Evolutionary conservation across 2,113 vertebrate genomes (phyloP).

Genomic region (Prinia subflava): DNA sequence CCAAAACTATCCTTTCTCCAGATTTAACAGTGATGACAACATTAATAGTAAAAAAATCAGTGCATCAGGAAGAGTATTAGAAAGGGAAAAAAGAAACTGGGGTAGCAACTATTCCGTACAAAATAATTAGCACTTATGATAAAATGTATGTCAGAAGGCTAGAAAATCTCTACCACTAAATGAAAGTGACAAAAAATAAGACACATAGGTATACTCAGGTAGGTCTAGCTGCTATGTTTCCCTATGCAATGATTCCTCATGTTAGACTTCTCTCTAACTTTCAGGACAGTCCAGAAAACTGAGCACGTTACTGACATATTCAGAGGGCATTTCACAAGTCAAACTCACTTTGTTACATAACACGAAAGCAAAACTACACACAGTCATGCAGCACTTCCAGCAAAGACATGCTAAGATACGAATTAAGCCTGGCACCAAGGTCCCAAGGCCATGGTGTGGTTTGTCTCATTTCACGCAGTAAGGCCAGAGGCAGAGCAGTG

Average conservation of each 20-base stretch:
- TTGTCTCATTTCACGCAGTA: background rate
- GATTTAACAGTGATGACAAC: background rate
- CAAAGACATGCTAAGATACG: background rate
- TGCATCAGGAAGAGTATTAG: background rate
- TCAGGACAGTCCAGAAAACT: background rate
- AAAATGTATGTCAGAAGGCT: background rate
- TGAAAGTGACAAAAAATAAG: background rate
- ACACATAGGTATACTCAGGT: background rate
- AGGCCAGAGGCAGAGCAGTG: background rate
- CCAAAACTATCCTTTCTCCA: background rate
- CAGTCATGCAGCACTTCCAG: background rate
- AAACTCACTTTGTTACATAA: background rate
- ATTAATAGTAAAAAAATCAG: background rate
- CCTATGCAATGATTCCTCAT: background rate
- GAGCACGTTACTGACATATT: background rate
- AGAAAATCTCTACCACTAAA: background rate
- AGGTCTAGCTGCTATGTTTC: background rate
- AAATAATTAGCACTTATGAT: background rate
- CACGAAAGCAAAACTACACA: background rate
- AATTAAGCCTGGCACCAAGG: background rate
- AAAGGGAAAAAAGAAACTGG: background rate
- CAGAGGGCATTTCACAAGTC: background rate
- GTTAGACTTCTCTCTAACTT: background rate
- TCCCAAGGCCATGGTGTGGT: accelerated
- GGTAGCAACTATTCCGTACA: background rate